Evolutionary conservation across 2,888 invertebrate species (phyloP), one percentile per base, ranked within the genome.

Genomic region (Eucera pruinosa): DNA sequence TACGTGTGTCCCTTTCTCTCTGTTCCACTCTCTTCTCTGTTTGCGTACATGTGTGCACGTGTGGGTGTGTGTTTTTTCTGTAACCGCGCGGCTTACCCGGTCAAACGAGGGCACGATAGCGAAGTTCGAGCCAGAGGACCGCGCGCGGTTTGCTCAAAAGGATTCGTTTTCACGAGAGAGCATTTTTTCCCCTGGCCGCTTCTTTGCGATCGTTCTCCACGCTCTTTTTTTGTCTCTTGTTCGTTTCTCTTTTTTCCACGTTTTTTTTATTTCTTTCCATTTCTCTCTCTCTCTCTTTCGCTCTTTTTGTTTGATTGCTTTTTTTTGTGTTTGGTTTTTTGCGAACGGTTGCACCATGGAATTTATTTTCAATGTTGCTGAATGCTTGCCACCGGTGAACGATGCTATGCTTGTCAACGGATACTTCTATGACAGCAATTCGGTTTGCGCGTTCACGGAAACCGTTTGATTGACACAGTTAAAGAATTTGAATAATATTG

Each of bases 41-140:
- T 0, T 13, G 9, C 15, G 20, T 18, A 18, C 11, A 7, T 20
- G 30, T 6, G 20, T 13, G 15, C 3, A 13, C 20, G n/a, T 5
- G 18, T n/a, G 25, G 5, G 23, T 27, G 36, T 5, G 13, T 2
- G 47, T n/a, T 11, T 68, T 61, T 39, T 70, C 64, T 65, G 57
- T 71, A 78, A 78, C 68, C 69, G 70, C 61, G 67, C 69, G 48
- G 55, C 61, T 65, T 71, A 48, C 64, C 70, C 71, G 76, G 78
- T 76, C 82, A 79, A 83, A 83, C 55, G 82, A 71, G 76, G 62
- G 74, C 65, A 71, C 73, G 80, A 60, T 52, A 69, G 72, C 48
- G 45, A 66, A 74, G 68, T 78, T 84, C 27, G 62, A 60, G 71
- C 23, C 67, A 43, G 84, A 68, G 66, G 50, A 78, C 65, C 57